Evolutionary conservation across 2,113 vertebrate genomes (phyloP).

Genomic region (Dasyprocta punctata): DNA sequence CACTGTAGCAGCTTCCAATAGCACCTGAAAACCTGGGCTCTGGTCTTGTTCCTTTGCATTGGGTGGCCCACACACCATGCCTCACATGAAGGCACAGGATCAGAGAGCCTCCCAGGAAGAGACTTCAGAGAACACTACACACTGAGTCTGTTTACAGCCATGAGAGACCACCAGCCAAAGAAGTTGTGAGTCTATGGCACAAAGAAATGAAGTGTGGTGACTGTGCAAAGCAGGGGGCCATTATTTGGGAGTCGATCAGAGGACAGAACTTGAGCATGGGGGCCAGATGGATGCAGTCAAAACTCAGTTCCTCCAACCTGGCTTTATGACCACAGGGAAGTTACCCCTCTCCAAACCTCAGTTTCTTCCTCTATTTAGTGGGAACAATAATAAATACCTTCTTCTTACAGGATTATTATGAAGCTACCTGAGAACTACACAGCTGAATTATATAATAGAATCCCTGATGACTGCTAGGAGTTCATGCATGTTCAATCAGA

Average conservation of each 20-base stretch:
- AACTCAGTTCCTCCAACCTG: not conserved
- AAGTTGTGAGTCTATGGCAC: not conserved
- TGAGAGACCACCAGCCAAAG: not conserved
- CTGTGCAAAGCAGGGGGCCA: no score
- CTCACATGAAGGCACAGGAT: not conserved
- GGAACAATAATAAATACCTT: not conserved
- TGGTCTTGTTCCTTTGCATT: not conserved
- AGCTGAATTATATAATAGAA: not conserved
- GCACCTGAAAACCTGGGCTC: not conserved
- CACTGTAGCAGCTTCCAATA: not conserved
- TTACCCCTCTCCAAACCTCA: not conserved
- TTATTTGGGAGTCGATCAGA: not conserved
- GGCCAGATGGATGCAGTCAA: not conserved
- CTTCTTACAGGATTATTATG: not conserved
- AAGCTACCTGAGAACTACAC: not conserved
- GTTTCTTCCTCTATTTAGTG: not conserved
- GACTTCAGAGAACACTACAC: not conserved
- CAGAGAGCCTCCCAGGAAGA: not conserved
- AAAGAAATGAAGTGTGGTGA: not conserved
- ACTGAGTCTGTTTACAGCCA: not conserved
- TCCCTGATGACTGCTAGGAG: not conserved
- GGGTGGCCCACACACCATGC: not conserved
- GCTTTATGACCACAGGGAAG: not conserved
- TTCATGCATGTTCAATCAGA: not conserved
- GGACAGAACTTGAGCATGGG: not conserved